A percentile compares a stretch with the other conserved stretches of the same genome.
Conservation (phyloP, 2,113 vertebrate species). For the Caracal caracal region DNA sequence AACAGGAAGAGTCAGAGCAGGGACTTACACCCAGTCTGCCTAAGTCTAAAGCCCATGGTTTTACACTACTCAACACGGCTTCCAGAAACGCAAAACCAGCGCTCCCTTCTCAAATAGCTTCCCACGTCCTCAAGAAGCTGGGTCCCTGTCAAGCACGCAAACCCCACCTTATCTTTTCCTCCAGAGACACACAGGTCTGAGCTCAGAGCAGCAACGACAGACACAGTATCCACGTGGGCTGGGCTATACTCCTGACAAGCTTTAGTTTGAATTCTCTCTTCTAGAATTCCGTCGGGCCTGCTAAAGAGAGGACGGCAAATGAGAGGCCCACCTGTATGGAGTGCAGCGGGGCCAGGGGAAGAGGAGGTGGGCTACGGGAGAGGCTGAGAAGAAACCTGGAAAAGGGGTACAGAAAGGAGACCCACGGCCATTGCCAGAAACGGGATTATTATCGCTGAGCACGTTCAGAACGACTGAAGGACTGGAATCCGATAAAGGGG, state of each 20-base stretch:
- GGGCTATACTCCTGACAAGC: slow-evolving; percentile 86
- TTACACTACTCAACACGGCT: background rate
- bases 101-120: background rate
- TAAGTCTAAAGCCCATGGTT: background rate
- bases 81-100: background rate
- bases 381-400: background rate
- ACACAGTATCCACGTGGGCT: slow-evolving; percentile 88
- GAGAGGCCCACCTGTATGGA: background rate
- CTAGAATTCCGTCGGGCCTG: slow-evolving; percentile 85
- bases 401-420: background rate
- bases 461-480: background rate
- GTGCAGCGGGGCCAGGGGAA: background rate
- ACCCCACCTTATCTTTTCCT: slow-evolving; percentile 93
- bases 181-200: slow-evolving; percentile 94
- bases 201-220: slow-evolving; percentile 89
- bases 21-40: background rate
- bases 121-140: background rate
- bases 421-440: background rate
- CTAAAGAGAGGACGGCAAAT: slow-evolving; percentile 34
- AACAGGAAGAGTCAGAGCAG: background rate
- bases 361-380: background rate
- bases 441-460: background rate
- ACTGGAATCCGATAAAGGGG: background rate
- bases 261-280: slow-evolving; percentile 74
- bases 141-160: background rate